A percentile compares a stretch with the other conserved stretches of the same genome.
Evolutionary conservation across 1,140 invertebrate species (phyloP).

Genomic region (Aphelinus atriplicis): DNA sequence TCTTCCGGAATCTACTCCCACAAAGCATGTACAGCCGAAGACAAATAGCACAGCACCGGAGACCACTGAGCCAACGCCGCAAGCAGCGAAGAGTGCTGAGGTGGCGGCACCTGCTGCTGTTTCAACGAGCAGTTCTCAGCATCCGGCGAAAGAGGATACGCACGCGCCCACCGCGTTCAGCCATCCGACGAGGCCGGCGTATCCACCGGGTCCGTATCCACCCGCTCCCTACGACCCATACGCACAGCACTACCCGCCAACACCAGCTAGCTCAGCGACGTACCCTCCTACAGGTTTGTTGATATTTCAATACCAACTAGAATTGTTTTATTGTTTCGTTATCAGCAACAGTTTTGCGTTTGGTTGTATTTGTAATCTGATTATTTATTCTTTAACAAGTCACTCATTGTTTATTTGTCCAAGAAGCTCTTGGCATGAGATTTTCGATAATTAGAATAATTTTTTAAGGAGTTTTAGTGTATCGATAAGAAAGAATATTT

Average conservation of each 20-base stretch:
- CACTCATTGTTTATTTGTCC: too few relatives aligned
- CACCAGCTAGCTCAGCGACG: constrained; percentile 57
- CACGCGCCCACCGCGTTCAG: constrained; percentile 58
- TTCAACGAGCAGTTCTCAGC: constrained; percentile 7
- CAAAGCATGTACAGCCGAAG: constrained; percentile 46
- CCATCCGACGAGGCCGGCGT: constrained; percentile 61
- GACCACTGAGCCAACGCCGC: constrained; percentile 26
- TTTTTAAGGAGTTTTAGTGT: background rate
- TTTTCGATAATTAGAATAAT: background rate
- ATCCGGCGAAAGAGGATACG: constrained; percentile 49
- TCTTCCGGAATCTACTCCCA: constrained; percentile 43
- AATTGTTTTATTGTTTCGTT: too few relatives aligned
- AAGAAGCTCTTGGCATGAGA: too few relatives aligned
- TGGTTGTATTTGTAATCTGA: too few relatives aligned
- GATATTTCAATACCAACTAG: background rate
- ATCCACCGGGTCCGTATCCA: constrained; percentile 65
- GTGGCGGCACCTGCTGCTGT: constrained; percentile 21
- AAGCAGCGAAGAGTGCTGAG: constrained; percentile 8
- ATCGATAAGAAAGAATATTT: too few relatives aligned
- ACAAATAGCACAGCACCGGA: constrained; percentile 7
- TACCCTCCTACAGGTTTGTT: constrained; percentile 61
- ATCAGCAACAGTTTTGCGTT: too few relatives aligned
- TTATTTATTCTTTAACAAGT: too few relatives aligned
- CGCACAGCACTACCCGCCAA: constrained; percentile 64
- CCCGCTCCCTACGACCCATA: constrained; percentile 66